Base-by-base conservation (phyloP, 2,888 invertebrate species). In the Noctuana brunneofusca region DNA sequence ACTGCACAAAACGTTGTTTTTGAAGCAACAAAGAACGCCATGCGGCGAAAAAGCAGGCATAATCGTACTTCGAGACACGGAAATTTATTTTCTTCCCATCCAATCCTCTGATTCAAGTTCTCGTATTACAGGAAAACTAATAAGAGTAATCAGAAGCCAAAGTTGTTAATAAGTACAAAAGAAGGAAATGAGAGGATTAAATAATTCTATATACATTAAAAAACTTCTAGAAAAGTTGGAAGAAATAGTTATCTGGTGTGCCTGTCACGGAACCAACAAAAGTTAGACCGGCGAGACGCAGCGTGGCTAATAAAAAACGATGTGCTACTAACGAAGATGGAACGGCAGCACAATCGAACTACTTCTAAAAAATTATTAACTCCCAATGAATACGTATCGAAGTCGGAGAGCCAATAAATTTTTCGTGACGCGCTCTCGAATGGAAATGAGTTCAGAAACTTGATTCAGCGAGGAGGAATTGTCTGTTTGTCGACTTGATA, bases 401-500 rank as follows among this genome's bases (percentile, higher is more conserved):
- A 48, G 46, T 48, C 63, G 66, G 65, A 68, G 69, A 72, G 71
- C 74, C 77, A 78, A 84, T 83, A 83, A 81, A 82, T 81, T 80
- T 75, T 76, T 75, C 68, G 67, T 73, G 74, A 78, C 78, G 71
- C 76, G 75, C 71, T 75, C 74, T 67, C 75, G 72, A 77, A 86
- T 83, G 84, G 78, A 83, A 87, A 86, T 86, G 77, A 85, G 82
- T 82, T 84, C 75, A 71, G 78, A 80, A 87, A 83, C 75, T 86
- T 79, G 73, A 74, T 79, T 80, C 79, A 76, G 75, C 74, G 32
- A 70, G 72, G 72, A 72, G 69, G 82, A 84, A 83, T 83, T 84
- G 82, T 83, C 86, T 87, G 85, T 88, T 86, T 84, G 81, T 78
- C 79, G 75, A 80, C 78, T 78, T 80, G 83, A 84, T 80, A 80